Evolutionary conservation across 1,140 invertebrate genomes (phyloP), one percentile per base, ranked within the genome.

Genomic region (Drosophila cardini): DNA sequence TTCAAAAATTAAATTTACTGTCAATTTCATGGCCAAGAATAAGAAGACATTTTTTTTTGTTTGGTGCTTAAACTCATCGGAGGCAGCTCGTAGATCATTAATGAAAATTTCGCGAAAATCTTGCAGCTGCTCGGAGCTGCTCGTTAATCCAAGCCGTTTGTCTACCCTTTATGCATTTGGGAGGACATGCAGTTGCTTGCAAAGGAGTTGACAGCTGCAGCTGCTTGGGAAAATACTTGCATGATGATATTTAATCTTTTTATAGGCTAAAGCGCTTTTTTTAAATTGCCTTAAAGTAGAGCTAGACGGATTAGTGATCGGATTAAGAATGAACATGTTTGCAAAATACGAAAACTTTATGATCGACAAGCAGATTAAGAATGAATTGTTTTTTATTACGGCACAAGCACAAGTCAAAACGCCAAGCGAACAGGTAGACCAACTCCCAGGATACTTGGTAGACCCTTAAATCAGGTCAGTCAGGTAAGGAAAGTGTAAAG

Each of bases 281-380:
- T 18, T 65, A 68, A 71, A 38, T 68, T 46, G 21, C 34, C 8
- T 34, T 3, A 55, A 9, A 32, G 15, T 52, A 52, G n/a, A 32
- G 36, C 30, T 18, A 56, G 63, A 16, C 57, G 84, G 84, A 89
- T 89, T 89, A 89, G 68, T 67, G 48, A 79, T 63, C 83, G 83
- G 84, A 89, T 89, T 89, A 80, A 89, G 84, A 89, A 89, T 87
- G 83, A 89, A 87, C 69, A 65, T 87, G 84, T 87, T 89, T 89
- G 84, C 84, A 89, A 87, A 87, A 75, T 87, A 87, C 26, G 48
- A 63, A 50, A 60, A 72, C 18, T 87, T 87, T 87, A 87, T 74
- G 57, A 36, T 30, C 30, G 48, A 32, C 34, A 64, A 38, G 42
- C 65, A 89, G 84, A 89, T 89, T 89, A 89, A 89, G 84, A 89